Evolutionary conservation across 2,113 vertebrate genomes (phyloP), one percentile per base, ranked within the genome.

Genomic region (Chunga burmeisteri): DNA sequence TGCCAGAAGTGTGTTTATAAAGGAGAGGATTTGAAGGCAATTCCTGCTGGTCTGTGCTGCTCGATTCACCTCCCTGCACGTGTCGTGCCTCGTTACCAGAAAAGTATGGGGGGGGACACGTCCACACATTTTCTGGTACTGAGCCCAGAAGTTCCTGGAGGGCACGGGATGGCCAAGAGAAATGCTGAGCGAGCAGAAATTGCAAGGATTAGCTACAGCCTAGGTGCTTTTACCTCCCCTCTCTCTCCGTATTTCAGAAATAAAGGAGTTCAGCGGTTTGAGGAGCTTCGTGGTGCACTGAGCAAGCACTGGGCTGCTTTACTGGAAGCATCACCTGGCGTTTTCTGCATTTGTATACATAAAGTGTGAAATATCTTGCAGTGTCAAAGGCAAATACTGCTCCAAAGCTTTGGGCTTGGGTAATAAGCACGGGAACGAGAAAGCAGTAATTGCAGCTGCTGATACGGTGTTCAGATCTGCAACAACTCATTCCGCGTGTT

Each of bases 401-500:
- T 15, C 19, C 2, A 3, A 18, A 23, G 3, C 6, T 42, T 30
- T 4, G 20, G 34, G 29, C 56, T 4, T 34, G 40, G 56, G 56
- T 20, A 25, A 34, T 5, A 16, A 73, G 34, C 59, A 9, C 22
- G 5, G 55, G 27, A 4, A 53, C 14, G 22, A 34, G 29, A n/a
- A 50, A 68, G 25, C 42, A 8, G 12, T 20, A 29, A 63, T 8
- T 12, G 38, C 40, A 29, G 6, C 25, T 2, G 20, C 36, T 2
- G 62, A 4, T 8, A 9, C 0, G 1, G 30, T 3, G 7, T 11
- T 26, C 32, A 10, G 50, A 20, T 12, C 32, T 7, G 34, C 56
- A 13, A 12, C 9, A 7, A 12, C 36, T 3, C 3, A 47, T 78
- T 10, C 20, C 6, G 2, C 2, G 3, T 6, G 34, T 53, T 52